These are phyloP conservation scores for Typhlichthys subterraneus DNA, from an alignment of 2,797 vertebrate genomes.

Conservation along the genomic window DNA sequence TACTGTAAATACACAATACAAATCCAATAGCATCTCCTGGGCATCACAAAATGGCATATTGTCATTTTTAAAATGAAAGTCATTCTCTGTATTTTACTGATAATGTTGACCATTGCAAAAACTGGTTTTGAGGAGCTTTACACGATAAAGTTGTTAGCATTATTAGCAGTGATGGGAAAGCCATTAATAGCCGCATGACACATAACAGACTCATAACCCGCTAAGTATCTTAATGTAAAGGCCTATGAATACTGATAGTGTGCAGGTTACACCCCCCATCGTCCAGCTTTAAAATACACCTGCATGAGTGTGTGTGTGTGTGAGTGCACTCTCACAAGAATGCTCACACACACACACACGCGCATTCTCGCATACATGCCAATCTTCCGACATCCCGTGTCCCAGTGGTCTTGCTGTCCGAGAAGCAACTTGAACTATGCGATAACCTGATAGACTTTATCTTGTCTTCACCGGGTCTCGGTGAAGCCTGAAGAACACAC, in stretches of 20 bases:
- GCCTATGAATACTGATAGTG: neutral
- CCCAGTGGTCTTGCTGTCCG: conserved; percentile 85
- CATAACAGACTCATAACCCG: too few relatives aligned
- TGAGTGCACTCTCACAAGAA: conserved; percentile 15
- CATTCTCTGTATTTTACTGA: too few relatives aligned
- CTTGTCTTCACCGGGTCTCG: conserved; percentile 91
- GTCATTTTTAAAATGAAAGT: too few relatives aligned
- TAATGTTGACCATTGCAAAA: too few relatives aligned
- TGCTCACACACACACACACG: conserved; percentile 26
- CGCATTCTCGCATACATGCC: conserved; percentile 7
- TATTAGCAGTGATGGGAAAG: too few relatives aligned
- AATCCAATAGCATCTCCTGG: conserved; percentile 53
- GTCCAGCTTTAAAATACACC: neutral
- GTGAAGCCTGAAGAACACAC: conserved; percentile 93
- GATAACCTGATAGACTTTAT: conserved; percentile 99
- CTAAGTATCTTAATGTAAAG: too few relatives aligned
- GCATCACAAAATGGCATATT: conserved; percentile 23
- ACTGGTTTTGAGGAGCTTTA: too few relatives aligned
- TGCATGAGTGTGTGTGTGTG: conserved; percentile 8
- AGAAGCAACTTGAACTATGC: conserved; percentile 88
- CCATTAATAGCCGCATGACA: too few relatives aligned
- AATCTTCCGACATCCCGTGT: conserved; percentile 74
- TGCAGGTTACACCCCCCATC: neutral
- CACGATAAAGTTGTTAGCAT: too few relatives aligned
- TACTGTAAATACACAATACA: conserved; percentile 58